Conservation (phyloP, 2,797 vertebrate genomes). For the Triplophysa bombifrons region DNA sequence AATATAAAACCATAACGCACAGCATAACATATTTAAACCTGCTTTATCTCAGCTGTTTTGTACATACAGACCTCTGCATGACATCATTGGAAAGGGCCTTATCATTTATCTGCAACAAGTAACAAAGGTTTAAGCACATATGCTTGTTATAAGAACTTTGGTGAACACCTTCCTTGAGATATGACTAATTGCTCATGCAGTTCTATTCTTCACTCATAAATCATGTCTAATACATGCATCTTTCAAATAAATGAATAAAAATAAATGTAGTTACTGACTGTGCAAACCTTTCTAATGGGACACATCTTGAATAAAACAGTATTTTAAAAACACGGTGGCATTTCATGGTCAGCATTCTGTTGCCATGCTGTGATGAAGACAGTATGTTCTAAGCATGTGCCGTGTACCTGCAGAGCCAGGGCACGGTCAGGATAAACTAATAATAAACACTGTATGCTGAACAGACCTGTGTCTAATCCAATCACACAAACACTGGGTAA, state of each 20-base stretch:
- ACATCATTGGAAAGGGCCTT: not conserved
- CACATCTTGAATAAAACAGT: not conserved
- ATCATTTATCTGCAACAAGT: not conserved
- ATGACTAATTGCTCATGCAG: not conserved
- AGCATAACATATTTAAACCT: not conserved
- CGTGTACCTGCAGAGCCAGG: not conserved
- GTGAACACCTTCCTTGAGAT: not conserved
- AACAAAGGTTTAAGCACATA: not conserved
- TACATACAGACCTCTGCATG: not conserved
- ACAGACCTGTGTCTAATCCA: slow-evolving; percentile 30
- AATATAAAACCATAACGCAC: not conserved
- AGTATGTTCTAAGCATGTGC: slow-evolving; percentile 1
- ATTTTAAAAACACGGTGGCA: not conserved
- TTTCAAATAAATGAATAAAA: not conserved
- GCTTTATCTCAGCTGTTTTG: not conserved
- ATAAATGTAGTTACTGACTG: not conserved
- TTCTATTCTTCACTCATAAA: not conserved
- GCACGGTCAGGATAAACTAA: slow-evolving; percentile 30
- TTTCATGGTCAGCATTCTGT: not conserved
- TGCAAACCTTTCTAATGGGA: not conserved
- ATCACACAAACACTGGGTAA: not conserved
- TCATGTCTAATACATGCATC: not conserved
- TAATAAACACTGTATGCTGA: slow-evolving; percentile 30
- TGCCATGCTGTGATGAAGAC: slow-evolving; percentile 3
- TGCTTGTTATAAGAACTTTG: not conserved